Base-by-base conservation (phyloP, 2,113 vertebrate species). In the Entomyzon cyanotis region DNA sequence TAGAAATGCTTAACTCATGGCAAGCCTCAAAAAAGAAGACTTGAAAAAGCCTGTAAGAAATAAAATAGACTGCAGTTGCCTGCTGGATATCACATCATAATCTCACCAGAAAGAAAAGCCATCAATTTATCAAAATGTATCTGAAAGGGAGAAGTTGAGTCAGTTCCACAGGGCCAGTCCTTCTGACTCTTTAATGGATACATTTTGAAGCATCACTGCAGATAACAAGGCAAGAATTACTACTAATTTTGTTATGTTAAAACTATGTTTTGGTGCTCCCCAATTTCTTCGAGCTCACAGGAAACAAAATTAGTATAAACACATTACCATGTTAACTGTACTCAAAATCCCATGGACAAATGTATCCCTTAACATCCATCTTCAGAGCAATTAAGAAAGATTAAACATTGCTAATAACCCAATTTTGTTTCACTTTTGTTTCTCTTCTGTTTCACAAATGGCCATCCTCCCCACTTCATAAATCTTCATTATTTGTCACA, bases 161-260 rank as follows among this genome's bases (percentile, higher is more conserved):
- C 63, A 96, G 88, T 94, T 95, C 86, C 91, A 92, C 80, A 91
- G 53, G 84, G 93, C 65, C 96, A 95, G 90, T 95, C 71, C 68
- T 94, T 44, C 95, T 90, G 94, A 96, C 97, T 97, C 96, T 83
- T 94, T 93, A 95, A 69, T 5, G 89, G 98, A 99, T 99, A 99
- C 99, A 99, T 99, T 99, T 99, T 99, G 98, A 98, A 99, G 99
- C 99, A 99, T 99, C 98, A 97, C 95, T 98, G 98, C 96, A 91
- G 97, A 97, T 98, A 97, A 98, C 99, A 99, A 98, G 98, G 98
- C 89, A 96, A 94, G 95, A 96, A 96, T 98, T 97, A 96, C 97
- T 98, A 98, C 98, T 99, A 99, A 99, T 99, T 99, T 99, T 97
- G 98, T 96, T 97, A 97, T 95, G 35, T 75, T 70, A 33, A 56